Conservation (phyloP, 2,113 vertebrate genomes). For the Riparia riparia region DNA sequence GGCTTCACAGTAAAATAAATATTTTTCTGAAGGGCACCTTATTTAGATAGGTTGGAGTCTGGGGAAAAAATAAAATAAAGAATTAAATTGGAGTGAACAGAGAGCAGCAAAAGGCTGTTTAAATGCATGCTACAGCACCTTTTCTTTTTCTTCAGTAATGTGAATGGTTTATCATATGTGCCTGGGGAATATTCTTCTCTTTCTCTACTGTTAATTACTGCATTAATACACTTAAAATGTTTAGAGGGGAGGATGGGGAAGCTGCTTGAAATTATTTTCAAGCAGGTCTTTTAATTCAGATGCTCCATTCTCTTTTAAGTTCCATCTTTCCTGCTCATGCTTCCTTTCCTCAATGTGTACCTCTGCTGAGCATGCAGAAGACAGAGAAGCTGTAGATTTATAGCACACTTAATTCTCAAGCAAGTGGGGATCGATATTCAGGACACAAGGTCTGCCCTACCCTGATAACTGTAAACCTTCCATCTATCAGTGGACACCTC, state of each 20-base stretch:
- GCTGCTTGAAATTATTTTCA: constrained; percentile 37
- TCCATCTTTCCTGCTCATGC: background rate
- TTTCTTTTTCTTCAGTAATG: constrained; percentile 37
- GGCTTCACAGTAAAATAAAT: background rate
- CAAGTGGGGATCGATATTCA: constrained; percentile 69
- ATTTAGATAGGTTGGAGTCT: background rate
- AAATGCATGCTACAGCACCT: background rate
- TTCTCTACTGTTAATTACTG: constrained; percentile 52
- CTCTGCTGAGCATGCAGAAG: constrained; percentile 60
- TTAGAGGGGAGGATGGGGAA: background rate
- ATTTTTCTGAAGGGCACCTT: background rate
- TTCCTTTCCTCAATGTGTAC: background rate
- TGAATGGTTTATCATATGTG: background rate
- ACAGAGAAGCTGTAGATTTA: constrained; percentile 62
- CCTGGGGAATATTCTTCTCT: background rate
- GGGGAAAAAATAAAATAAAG: background rate
- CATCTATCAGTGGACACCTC: constrained; percentile 63
- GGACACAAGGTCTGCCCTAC: constrained; percentile 61
- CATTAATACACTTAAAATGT: constrained; percentile 48
- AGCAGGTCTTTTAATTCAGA: background rate
- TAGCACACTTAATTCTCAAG: constrained; percentile 67
- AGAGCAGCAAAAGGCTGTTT: background rate
- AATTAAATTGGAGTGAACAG: background rate
- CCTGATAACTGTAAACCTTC: constrained; percentile 64
- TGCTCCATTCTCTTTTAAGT: background rate